Evolutionary conservation across 2,797 vertebrate species (phyloP).

Genomic region (Parauchenoglanis punctatus): DNA sequence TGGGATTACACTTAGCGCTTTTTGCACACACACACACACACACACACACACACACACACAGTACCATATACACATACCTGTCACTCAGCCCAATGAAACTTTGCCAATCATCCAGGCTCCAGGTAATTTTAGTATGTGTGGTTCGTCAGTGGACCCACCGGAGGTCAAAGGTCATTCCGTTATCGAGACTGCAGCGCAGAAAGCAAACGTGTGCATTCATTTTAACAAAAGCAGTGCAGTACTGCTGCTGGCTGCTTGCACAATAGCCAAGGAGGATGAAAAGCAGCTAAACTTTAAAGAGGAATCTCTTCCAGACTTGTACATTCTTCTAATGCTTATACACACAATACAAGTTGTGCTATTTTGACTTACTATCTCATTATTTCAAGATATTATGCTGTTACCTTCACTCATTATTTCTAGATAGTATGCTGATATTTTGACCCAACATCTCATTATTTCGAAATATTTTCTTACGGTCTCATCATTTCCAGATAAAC

Average conservation of each 20-base stretch:
- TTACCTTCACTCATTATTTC: background rate
- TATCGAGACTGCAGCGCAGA: background rate
- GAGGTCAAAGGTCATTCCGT: constrained; percentile 2
- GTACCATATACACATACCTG: constrained; percentile 2
- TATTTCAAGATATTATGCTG: background rate
- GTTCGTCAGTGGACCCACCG: background rate
- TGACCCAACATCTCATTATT: too few relatives aligned
- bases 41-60: constrained; percentile 2
- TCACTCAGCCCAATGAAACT: constrained; percentile 33
- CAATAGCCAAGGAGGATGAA: background rate
- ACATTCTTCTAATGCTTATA: background rate
- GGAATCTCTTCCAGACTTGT: too few relatives aligned
- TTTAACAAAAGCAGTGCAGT: background rate
- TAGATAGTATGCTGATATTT: too few relatives aligned
- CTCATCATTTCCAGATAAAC: too few relatives aligned
- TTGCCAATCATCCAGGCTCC: background rate
- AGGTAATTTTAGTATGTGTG: constrained; percentile 24
- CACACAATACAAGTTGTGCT: background rate
- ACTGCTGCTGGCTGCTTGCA: background rate
- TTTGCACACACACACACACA: constrained; percentile 4
- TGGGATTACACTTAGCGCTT: constrained; percentile 31
- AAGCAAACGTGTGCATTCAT: background rate
- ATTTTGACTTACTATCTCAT: background rate
- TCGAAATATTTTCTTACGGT: too few relatives aligned
- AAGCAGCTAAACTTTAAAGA: background rate